Evolutionary conservation across 2,888 invertebrate genomes (phyloP).

Genomic region (Troides aeacus): DNA sequence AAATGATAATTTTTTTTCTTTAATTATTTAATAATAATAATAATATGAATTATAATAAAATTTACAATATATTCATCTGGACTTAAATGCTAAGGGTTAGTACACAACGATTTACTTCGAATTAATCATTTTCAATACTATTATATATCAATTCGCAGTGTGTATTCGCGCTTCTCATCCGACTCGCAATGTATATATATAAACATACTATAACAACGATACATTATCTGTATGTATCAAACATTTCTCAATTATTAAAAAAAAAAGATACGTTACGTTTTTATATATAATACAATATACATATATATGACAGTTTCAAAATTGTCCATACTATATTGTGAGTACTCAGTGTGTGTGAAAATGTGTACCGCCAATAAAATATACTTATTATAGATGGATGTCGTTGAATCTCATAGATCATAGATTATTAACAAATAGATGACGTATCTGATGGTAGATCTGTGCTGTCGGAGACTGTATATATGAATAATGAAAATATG

Average conservation of each 20-base stretch:
- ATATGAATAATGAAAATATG: no score
- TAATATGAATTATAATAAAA: slow-evolving; percentile 57
- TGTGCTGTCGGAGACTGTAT: no score
- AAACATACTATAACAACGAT: slow-evolving; percentile 11
- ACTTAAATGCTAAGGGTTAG: slow-evolving; percentile 35
- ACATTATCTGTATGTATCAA: slow-evolving; percentile 12
- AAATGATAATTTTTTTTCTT: slow-evolving; percentile 36
- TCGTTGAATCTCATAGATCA: no score
- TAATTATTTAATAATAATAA: slow-evolving; percentile 44
- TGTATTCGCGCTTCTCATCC: not conserved
- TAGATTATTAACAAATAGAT: no score
- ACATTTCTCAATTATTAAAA: slow-evolving; percentile 15
- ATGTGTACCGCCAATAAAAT: no score
- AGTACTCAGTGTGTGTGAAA: no score
- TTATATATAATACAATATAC: slow-evolving; percentile 1
- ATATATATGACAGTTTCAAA: slow-evolving; percentile 17
- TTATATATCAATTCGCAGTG: slow-evolving; percentile 42
- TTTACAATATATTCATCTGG: slow-evolving; percentile 49
- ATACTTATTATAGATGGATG: no score
- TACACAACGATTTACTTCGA: slow-evolving; percentile 16
- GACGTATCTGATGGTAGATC: no score
- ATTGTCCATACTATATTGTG: not conserved
- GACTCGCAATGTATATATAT: not conserved
- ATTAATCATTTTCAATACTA: slow-evolving; percentile 37
- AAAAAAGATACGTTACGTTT: not conserved